Evolutionary conservation across 2,797 vertebrate species (phyloP), one percentile per base, ranked within the genome.

Genomic region (Ataeniobius toweri): DNA sequence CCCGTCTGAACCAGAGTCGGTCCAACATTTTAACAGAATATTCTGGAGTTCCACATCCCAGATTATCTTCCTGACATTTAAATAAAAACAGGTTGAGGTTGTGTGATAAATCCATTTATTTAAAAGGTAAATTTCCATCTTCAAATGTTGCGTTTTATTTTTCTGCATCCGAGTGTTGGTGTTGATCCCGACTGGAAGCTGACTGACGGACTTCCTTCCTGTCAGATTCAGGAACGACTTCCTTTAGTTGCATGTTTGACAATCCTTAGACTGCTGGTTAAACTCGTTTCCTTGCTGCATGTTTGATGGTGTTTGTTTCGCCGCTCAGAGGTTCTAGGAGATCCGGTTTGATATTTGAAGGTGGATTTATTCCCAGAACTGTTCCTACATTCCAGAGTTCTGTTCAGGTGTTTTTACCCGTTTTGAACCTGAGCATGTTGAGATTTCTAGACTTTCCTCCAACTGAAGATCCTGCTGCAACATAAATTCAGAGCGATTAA

Each of bases 181-280:
- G 13, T 53, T 53, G 16, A 18, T 67, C 65, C 39, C 9, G 22
- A 44, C 65, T 44, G 65, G 65, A 67, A 44, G 65, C 65, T 13
- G 65, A 67, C 65, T 5, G 65, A 44, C 4, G 63, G 18, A 39
- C 63, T 41, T 67, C 63, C 63, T 67, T 67, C 63, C 63, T 67
- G 63, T 59, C 56, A 56, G 55, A 56, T 3, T 13, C 48, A 53
- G 51, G n/a, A 56, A 24, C 55, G 9, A 71, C 85, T 67, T 28
- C 65, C n/a, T 50, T 88, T 87, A 74, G 86, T 74, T 82, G 76
- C 26, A 22, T 31, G 59, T 63, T 36, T 36, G 36, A 36, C 26
- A 9, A 9, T 48, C 46, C 46, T 48, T 12, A 48, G 46, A 48
- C 56, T 26, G 56, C 59, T 36, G 61, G 61, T 20, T 26, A 20